Conservation (phyloP, 2,113 vertebrate genomes). For the Notothenia rossii region DNA sequence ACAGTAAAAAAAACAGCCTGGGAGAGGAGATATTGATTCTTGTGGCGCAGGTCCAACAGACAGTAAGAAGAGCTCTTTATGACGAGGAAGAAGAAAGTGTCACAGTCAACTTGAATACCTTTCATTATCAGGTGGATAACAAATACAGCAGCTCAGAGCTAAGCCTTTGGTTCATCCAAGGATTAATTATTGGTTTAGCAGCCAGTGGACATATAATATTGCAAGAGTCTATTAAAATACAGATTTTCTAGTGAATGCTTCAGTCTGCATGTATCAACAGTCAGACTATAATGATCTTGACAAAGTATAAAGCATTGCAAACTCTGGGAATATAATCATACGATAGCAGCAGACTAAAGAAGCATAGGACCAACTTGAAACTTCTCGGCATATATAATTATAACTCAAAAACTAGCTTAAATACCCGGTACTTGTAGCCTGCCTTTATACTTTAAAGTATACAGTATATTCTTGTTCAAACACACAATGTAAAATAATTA, state of each 20-base stretch:
- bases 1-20: neutral
- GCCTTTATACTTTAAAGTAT: neutral
- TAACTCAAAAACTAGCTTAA: neutral
- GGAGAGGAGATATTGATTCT: neutral
- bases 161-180: conserved; percentile 9
- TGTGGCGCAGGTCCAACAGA: neutral
- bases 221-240: neutral
- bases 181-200: conserved; percentile 36
- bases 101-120: neutral
- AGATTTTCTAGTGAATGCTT: neutral
- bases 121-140: neutral
- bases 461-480: neutral
- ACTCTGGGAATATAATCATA: neutral
- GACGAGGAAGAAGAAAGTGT: neutral
- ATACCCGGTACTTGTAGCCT: neutral
- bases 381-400: neutral
- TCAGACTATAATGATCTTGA: neutral
- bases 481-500: neutral
- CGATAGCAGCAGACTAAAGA: neutral
- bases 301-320: conserved; percentile 9
- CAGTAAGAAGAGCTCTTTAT: neutral
- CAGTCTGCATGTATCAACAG: conserved; percentile 1
- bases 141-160: neutral
- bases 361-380: neutral
- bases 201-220: neutral